Evolutionary conservation across 2,888 invertebrate species (phyloP).

Genomic region (Rotaria sp.): DNA sequence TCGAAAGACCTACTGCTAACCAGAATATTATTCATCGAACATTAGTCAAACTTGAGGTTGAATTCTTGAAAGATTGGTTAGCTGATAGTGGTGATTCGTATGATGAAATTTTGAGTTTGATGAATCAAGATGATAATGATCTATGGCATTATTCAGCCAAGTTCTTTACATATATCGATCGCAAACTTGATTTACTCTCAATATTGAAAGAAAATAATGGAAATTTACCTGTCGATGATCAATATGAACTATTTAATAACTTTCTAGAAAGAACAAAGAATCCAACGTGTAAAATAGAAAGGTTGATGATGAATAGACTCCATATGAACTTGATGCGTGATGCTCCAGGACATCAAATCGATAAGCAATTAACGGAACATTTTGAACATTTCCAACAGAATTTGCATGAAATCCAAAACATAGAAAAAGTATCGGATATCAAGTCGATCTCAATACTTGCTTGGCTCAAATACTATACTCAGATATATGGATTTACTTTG

Average conservation of each 20-base stretch:
- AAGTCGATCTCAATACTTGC: neutral
- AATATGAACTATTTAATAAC: neutral
- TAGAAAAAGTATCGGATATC: neutral
- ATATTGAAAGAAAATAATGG: neutral
- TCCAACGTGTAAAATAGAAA: neutral
- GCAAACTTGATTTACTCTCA: neutral
- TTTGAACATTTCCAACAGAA: neutral
- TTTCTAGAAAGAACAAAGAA: neutral
- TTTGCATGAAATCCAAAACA: neutral
- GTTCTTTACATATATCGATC: neutral
- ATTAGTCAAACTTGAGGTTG: neutral
- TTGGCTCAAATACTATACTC: neutral
- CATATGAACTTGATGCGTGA: neutral
- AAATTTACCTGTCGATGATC: neutral
- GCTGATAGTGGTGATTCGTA: too few species aligned
- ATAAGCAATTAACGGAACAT: neutral
- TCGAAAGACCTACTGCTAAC: neutral
- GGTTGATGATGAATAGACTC: neutral
- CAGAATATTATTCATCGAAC: neutral
- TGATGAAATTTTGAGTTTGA: too few species aligned
- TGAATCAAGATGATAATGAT: too few species aligned
- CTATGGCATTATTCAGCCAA: too few species aligned
- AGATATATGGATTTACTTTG: neutral
- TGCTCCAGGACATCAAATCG: neutral
- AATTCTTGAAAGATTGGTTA: neutral